These are phyloP conservation scores for Epicampocera succincta DNA, from an alignment of 2,888 invertebrate genomes.

Conservation along the genomic window DNA sequence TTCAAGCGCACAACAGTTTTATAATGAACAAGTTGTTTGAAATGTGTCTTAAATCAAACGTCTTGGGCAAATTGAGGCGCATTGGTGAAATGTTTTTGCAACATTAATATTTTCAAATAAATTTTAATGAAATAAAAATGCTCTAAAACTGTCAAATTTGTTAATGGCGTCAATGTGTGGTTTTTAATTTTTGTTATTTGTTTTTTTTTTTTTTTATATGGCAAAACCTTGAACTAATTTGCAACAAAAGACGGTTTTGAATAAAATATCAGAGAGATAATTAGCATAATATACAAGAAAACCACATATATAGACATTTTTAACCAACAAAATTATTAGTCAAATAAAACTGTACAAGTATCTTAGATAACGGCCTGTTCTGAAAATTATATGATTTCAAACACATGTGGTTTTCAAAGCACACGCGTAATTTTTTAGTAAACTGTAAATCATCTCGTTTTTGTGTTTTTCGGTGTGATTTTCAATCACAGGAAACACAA, in stretches of 20 bases:
- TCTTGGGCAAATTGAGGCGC: slow-evolving; percentile 22
- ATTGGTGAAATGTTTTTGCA: slow-evolving; percentile 23
- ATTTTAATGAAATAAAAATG: slow-evolving; percentile 25
- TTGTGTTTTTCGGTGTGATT: too few relatives aligned
- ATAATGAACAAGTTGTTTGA: not conserved
- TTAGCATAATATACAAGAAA: not conserved
- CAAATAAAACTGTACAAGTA: too few relatives aligned
- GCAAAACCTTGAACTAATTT: slow-evolving; percentile 56
- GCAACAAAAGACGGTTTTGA: slow-evolving; percentile 1
- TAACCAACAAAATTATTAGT: too few relatives aligned
- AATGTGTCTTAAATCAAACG: not conserved
- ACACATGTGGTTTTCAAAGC: too few relatives aligned
- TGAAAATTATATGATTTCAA: too few relatives aligned
- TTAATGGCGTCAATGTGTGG: slow-evolving; percentile 44
- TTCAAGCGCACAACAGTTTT: not conserved
- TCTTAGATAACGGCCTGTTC: too few relatives aligned
- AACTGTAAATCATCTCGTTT: too few relatives aligned
- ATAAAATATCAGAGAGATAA: slow-evolving; percentile 19
- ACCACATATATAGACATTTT: too few relatives aligned
- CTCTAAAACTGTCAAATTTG: slow-evolving; percentile 55
- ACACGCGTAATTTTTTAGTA: too few relatives aligned
- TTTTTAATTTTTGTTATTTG: too few relatives aligned
- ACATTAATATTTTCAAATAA: slow-evolving; percentile 24
- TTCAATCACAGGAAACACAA: too few relatives aligned
- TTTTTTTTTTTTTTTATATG: slow-evolving; percentile 34